Base-by-base conservation (phyloP, 2,888 invertebrate genomes). In the Clunio marinus region DNA sequence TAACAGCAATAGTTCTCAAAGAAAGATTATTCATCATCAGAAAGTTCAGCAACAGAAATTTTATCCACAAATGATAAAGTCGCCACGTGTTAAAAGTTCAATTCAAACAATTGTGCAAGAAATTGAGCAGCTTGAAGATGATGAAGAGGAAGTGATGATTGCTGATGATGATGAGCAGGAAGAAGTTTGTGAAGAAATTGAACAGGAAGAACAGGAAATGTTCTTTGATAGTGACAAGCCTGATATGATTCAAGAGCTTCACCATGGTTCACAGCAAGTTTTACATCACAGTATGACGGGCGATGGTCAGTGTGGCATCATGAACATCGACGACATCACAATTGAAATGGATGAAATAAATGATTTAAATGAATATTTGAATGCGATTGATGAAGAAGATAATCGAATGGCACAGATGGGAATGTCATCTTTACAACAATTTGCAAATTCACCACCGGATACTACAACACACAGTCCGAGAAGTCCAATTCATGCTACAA, bases 391-490 rank as follows among this genome's bases (percentile, higher is more conserved):
- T 45, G 68, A 68, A 27, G 68, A 68, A 58, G 68, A 68, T 45
- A 45, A 68, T 28, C 55, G 32, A 32, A 57, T 45, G 24, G 22
- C 68, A 10, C 68, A 78, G 41, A 58, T 58, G 15, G 51, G 65
- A 20, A 22, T 63, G n/a, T 63, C 63, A 7, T 55, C 55, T 5
- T 8, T 27, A 2, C 57, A 57, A 15, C 68, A 68, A n/a, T 41
- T 89, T 89, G 22, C 88, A 88, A 77, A 89, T 71, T 87, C 87
- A 75, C 91, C 91, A 4, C 91, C 91, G 0, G 92, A 92, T 74
- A 92, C 92, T 0, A 92, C 92, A 0, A 92, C 92, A 1, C 88
- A 88, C 74, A 91, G 91, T 77, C 91, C 92, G 13, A 81, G 86
- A 69, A 88, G 87, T 69, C 82, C 86, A 2, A 55, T 66, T 8